These are phyloP conservation scores for Drosophila melanogaster DNA, from an alignment of 1,140 invertebrate genomes.

Conservation along the genomic window Release_6_plus_ISO1_MT NC_004354.4:8273501-8274000, in stretches of 20 bases:
- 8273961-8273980: too few species aligned
- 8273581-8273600: slow-evolving; percentile 80
- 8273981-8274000: neutral
- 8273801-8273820: slow-evolving; percentile 18
- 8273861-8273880: slow-evolving; percentile 58
- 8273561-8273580: slow-evolving; percentile 78
- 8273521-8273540: slow-evolving; percentile 21
- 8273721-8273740: slow-evolving; percentile 72
- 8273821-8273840: slow-evolving; percentile 46
- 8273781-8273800: neutral
- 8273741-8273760: slow-evolving; percentile 76
- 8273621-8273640: slow-evolving; percentile 79
- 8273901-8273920: neutral
- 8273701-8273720: slow-evolving; percentile 78
- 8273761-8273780: neutral
- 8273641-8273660: slow-evolving; percentile 77
- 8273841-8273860: slow-evolving; percentile 62
- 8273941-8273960: neutral
- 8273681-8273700: slow-evolving; percentile 79
- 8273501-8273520: slow-evolving; percentile 33
- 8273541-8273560: slow-evolving; percentile 65
- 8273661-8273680: slow-evolving; percentile 77
- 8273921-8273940: slow-evolving; percentile 2
- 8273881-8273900: slow-evolving; percentile 3
- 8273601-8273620: slow-evolving; percentile 78